Percentiles rank a stretch among this genome's conserved stretches.
Conservation (phyloP, 2,797 vertebrate genomes). For the Notolabrus celidotus region DNA sequence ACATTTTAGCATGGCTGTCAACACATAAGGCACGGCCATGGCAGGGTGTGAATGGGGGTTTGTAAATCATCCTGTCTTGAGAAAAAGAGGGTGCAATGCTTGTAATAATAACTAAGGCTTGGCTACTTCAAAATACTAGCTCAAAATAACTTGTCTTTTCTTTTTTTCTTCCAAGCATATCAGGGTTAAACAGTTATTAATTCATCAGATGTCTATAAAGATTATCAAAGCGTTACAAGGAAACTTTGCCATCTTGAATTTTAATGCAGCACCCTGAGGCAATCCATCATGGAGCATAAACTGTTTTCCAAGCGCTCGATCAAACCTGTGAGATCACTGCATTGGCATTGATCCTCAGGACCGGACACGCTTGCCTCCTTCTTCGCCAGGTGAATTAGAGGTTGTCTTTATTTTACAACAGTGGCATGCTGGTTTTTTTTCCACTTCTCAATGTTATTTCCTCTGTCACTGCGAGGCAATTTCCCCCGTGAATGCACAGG, state of each 20-base stretch:
- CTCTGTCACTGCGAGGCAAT: slow-evolving; percentile 48
- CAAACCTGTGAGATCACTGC: slow-evolving; percentile 65
- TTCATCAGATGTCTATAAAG: slow-evolving; percentile 26
- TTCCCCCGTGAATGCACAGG: slow-evolving; percentile 33
- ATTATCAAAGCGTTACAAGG: slow-evolving; percentile 31
- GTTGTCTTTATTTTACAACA: slow-evolving; percentile 65
- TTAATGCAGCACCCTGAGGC: slow-evolving; percentile 29
- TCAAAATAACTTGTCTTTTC: not conserved
- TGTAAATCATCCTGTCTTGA: slow-evolving; percentile 74
- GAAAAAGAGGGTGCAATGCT: slow-evolving; percentile 11
- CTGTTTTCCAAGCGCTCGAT: slow-evolving; percentile 67
- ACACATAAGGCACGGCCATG: slow-evolving; percentile 48
- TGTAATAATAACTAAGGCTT: not conserved
- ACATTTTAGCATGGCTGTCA: slow-evolving; percentile 74
- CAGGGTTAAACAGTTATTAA: slow-evolving; percentile 37
- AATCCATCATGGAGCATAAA: slow-evolving; percentile 68
- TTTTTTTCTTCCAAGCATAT: not conserved
- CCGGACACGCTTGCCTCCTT: slow-evolving; percentile 66
- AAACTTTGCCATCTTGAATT: slow-evolving; percentile 29
- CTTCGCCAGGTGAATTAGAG: slow-evolving; percentile 71
- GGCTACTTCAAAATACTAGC: not conserved
- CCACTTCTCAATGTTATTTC: slow-evolving; percentile 54
- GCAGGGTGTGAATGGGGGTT: slow-evolving; percentile 60
- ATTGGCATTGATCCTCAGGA: slow-evolving; percentile 73
- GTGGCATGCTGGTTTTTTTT: slow-evolving; percentile 51